These are phyloP conservation scores for Cantharis lateralis DNA, from an alignment of 2,888 invertebrate genomes.

Conservation along the genomic window DNA sequence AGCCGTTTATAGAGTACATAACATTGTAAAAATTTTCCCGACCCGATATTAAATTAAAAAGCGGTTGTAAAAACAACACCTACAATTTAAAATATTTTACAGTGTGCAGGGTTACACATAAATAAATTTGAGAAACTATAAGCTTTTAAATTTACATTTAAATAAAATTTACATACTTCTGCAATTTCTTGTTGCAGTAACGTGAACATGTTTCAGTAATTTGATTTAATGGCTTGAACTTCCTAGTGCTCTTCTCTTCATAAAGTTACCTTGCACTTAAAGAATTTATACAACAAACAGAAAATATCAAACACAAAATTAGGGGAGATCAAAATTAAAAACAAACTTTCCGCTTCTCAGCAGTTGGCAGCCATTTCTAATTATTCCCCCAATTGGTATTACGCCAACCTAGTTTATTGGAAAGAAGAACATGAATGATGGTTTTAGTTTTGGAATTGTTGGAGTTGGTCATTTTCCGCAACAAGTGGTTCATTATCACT, in stretches of 20 bases:
- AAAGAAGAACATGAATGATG: neutral
- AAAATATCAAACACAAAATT: neutral
- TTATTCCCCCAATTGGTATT: neutral
- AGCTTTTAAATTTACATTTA: constrained; percentile 25
- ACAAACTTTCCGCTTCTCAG: neutral
- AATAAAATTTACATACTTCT: constrained; percentile 23
- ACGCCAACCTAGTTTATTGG: neutral
- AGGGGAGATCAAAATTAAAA: neutral
- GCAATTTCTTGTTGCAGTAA: constrained; percentile 1
- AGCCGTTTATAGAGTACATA: neutral
- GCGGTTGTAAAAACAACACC: constrained; percentile 2
- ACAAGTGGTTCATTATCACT: neutral
- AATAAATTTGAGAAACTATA: constrained; percentile 23
- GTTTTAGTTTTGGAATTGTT: neutral
- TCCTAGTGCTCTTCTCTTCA: neutral
- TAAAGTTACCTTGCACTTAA: neutral
- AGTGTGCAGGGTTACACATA: constrained; percentile 20
- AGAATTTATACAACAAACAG: neutral
- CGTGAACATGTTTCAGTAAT: neutral
- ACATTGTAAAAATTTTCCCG: neutral
- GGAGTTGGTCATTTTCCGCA: neutral
- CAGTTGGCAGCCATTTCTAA: neutral
- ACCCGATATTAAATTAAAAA: neutral
- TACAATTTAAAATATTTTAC: constrained; percentile 17
- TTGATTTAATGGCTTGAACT: neutral